Percentiles rank a stretch among this genome's conserved stretches.
phyloP scores from a whole-genome alignment of 2,113 vertebrate species.

The Crotalus tigris region DNA sequence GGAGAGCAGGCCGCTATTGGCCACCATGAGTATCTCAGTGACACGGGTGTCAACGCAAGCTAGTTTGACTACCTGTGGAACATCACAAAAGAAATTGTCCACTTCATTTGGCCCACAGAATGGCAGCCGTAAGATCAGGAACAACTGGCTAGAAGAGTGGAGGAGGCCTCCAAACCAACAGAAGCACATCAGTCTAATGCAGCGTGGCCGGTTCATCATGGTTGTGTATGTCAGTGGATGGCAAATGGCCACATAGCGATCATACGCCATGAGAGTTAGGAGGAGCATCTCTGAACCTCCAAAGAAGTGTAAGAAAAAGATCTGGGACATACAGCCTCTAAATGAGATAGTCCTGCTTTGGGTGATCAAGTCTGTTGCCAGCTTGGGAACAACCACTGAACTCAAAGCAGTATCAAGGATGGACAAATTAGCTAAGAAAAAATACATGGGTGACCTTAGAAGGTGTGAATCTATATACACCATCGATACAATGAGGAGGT shows the following conservation, averaged over 20 bases:
- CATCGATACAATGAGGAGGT: slow-evolving; percentile 54
- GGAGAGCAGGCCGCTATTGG: slow-evolving; percentile 54
- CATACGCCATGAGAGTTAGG: slow-evolving; percentile 60
- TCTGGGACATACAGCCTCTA: slow-evolving; percentile 53
- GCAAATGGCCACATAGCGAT: slow-evolving; percentile 64
- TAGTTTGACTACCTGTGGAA: slow-evolving; percentile 59
- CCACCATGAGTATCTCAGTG: slow-evolving; percentile 59
- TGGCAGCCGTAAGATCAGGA: slow-evolving; percentile 45
- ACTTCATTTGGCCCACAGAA: slow-evolving; percentile 59
- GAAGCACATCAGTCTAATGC: slow-evolving; percentile 30
- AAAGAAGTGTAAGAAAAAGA: slow-evolving; percentile 63
- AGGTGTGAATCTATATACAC: background rate
- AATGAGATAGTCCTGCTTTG: slow-evolving; percentile 49
- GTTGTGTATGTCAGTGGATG: slow-evolving; percentile 50
- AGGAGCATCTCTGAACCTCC: slow-evolving; percentile 61
- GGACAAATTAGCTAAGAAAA: slow-evolving; percentile 61
- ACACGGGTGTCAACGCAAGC: slow-evolving; percentile 55
- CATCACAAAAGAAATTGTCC: slow-evolving; percentile 65
- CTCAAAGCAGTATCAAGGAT: slow-evolving; percentile 33
- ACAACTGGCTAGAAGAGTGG: slow-evolving; percentile 56
- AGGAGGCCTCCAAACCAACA: slow-evolving; percentile 60
- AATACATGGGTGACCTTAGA: slow-evolving; percentile 56
- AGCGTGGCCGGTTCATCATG: slow-evolving; percentile 48
- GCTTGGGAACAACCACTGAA: background rate
- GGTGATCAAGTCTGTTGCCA: background rate